A percentile compares a stretch with the other conserved stretches of the same genome.
phyloP scores from a whole-genome alignment of 2,113 vertebrate species.

The Salvelinus alpinus region DNA sequence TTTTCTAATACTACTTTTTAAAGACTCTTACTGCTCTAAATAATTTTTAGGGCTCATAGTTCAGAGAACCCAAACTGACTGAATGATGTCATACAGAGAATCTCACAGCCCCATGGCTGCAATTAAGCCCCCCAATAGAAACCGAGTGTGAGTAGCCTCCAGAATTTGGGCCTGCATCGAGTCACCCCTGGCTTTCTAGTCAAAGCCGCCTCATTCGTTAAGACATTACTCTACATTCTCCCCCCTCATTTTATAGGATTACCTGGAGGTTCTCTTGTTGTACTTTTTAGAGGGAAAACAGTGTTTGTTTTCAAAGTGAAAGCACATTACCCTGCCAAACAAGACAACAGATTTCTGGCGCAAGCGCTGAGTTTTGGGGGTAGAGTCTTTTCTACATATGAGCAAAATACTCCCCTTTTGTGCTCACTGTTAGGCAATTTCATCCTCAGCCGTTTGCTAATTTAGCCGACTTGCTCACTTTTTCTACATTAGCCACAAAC shows the following conservation, averaged over 20 bases:
- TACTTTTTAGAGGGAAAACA: constrained; percentile 59
- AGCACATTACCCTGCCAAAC: constrained; percentile 50
- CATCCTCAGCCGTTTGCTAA: constrained; percentile 41
- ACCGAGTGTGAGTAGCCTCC: constrained; percentile 34
- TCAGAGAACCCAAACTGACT: constrained; percentile 60
- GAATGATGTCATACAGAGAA: constrained; percentile 60
- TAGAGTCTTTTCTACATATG: constrained; percentile 37
- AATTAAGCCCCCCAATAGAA: constrained; percentile 38
- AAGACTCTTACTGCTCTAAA: constrained; percentile 49
- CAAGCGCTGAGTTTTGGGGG: constrained; percentile 43
- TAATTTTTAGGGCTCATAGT: constrained; percentile 48
- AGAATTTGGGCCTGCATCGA: constrained; percentile 34
- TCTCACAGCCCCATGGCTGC: constrained; percentile 42
- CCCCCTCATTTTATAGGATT: constrained; percentile 50
- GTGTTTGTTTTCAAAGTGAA: constrained; percentile 53
- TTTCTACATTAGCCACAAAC: constrained; percentile 51
- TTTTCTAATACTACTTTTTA: constrained; percentile 53
- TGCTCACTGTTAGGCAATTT: constrained; percentile 43
- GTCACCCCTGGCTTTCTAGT: constrained; percentile 18
- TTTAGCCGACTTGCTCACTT: constrained; percentile 22
- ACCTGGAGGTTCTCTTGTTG: constrained; percentile 47
- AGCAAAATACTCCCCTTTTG: constrained; percentile 51
- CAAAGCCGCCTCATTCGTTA: constrained; percentile 18
- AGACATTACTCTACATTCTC: constrained; percentile 17
- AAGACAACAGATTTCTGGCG: constrained; percentile 56